A percentile compares a stretch with the other conserved stretches of the same genome.
Conservation (phyloP, 2,113 vertebrate genomes). For the Poecilia latipinna region DNA sequence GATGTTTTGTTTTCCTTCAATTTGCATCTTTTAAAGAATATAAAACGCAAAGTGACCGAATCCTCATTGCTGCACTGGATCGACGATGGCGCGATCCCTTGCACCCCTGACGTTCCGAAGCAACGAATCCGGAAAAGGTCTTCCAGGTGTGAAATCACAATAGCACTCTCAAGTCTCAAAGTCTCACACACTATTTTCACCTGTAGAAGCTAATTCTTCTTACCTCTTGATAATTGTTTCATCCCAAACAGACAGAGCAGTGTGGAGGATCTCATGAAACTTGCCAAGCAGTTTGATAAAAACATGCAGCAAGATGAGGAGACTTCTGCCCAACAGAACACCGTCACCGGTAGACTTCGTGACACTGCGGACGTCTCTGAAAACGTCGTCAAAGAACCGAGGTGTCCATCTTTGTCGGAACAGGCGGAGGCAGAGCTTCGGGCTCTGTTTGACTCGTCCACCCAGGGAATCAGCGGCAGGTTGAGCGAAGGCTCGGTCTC, state of each 20-base stretch:
- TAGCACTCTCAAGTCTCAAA: background rate
- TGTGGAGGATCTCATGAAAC: constrained; percentile 89
- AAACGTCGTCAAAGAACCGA: constrained; percentile 1
- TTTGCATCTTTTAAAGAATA: constrained; percentile 71
- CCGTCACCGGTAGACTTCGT: constrained; percentile 6
- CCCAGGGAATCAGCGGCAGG: constrained; percentile 83
- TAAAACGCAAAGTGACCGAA: constrained; percentile 74
- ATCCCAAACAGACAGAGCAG: constrained; percentile 71
- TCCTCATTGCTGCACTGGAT: constrained; percentile 90
- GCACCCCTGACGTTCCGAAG: constrained; percentile 82
- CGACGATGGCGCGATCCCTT: constrained; percentile 85
- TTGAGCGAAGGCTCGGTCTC: constrained; percentile 80
- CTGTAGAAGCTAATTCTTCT: background rate
- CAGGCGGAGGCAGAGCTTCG: constrained; percentile 85
- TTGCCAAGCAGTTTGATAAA: constrained; percentile 91
- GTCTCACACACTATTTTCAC: background rate
- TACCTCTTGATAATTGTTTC: background rate
- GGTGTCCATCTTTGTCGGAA: constrained; percentile 49
- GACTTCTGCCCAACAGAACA: constrained; percentile 63
- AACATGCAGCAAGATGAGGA: constrained; percentile 86
- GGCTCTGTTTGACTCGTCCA: constrained; percentile 91
- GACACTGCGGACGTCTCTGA: constrained; percentile 1
- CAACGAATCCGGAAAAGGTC: constrained; percentile 77
- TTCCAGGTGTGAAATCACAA: constrained; percentile 73
- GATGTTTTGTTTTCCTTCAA: background rate